Evolutionary conservation across 2,888 invertebrate species (phyloP).

Genomic region (Tipula confusa): DNA sequence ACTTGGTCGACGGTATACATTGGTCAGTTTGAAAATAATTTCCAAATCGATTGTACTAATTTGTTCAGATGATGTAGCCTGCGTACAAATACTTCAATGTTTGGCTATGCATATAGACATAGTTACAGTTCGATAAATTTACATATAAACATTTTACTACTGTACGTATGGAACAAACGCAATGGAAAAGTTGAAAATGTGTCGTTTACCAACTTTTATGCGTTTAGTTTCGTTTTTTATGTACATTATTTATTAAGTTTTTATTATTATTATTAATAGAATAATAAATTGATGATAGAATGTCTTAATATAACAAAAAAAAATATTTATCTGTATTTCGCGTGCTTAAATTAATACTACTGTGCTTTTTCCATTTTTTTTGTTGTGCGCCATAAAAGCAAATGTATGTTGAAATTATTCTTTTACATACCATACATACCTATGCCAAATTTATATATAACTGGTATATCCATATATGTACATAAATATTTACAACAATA

Average conservation of each 20-base stretch:
- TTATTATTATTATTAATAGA: background rate
- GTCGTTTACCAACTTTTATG: background rate
- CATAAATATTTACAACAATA: background rate
- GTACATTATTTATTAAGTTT: background rate
- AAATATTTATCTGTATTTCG: constrained; percentile 3
- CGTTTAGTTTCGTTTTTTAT: background rate
- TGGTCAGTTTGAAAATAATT: too few relatives aligned
- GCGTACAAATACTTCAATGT: too few relatives aligned
- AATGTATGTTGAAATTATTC: background rate
- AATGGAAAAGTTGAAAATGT: background rate
- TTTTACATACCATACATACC: background rate
- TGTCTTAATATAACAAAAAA: background rate
- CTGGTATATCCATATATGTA: background rate
- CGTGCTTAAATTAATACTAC: background rate
- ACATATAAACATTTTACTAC: background rate
- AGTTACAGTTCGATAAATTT: background rate
- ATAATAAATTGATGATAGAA: background rate
- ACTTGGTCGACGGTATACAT: too few relatives aligned
- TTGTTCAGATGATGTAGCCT: too few relatives aligned
- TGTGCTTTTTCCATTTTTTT: background rate
- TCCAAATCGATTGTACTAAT: too few relatives aligned
- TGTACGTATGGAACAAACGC: background rate
- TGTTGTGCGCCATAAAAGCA: background rate
- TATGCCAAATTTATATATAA: background rate
- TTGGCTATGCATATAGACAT: background rate